Percentiles rank a stretch among this genome's conserved stretches.
Conservation (phyloP, 2,797 vertebrate genomes). For the Brachyalestes nurse region DNA sequence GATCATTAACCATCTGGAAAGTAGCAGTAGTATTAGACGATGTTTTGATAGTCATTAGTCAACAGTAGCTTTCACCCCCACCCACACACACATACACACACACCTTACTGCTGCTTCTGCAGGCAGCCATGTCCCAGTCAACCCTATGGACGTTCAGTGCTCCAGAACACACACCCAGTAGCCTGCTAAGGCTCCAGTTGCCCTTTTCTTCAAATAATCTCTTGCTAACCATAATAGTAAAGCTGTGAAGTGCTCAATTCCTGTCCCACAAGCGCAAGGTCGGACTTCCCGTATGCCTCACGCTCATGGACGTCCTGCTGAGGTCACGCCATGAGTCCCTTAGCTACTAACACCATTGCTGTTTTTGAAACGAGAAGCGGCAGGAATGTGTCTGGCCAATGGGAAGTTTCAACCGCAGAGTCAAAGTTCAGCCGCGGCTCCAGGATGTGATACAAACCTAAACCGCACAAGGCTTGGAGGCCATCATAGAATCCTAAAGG, state of each 20-base stretch:
- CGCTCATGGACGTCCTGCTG: conserved; percentile 36
- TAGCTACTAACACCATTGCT: conserved; percentile 34
- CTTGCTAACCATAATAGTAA: conserved; percentile 30
- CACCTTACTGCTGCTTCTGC: conserved; percentile 1
- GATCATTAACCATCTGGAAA: conserved; percentile 13
- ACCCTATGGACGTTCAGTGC: neutral
- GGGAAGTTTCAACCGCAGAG: conserved; percentile 45
- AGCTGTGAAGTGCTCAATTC: conserved; percentile 48
- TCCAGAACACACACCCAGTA: conserved; percentile 33
- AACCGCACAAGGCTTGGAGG: conserved; percentile 34
- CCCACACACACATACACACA: conserved; percentile 6
- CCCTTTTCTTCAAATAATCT: conserved; percentile 5
- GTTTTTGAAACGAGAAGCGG: conserved; percentile 46
- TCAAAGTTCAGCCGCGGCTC: conserved; percentile 39
- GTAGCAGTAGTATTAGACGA: conserved; percentile 21
- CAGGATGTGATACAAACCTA: conserved; percentile 26
- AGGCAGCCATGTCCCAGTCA: conserved; percentile 28
- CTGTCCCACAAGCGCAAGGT: conserved; percentile 18
- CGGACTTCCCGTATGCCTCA: conserved; percentile 27
- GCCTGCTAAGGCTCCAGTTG: conserved; percentile 6
- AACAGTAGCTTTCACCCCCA: conserved; percentile 21
- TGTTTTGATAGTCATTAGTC: conserved; percentile 42
- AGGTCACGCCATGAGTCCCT: conserved; percentile 42
- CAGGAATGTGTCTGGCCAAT: conserved; percentile 37
- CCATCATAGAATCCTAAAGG: conserved; percentile 31